phyloP scores from a whole-genome alignment of 2,888 invertebrate genomes.

The Adineta ricciae region DNA sequence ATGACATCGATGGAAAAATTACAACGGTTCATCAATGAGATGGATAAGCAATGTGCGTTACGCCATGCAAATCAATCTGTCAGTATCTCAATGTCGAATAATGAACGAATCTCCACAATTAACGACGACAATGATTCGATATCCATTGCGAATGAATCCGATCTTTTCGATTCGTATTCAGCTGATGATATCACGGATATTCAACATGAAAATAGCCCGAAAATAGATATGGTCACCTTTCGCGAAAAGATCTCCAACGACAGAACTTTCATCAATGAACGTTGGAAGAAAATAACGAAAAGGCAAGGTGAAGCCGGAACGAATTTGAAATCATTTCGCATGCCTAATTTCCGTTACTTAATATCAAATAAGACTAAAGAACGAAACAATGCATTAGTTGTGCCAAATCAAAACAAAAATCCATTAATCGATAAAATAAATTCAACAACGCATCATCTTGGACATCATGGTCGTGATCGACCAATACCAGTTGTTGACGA shows the following conservation, averaged over 20 bases:
- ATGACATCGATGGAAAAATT: slow-evolving; percentile 20
- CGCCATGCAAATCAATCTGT: neutral
- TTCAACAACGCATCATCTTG: neutral
- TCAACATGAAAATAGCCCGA: neutral
- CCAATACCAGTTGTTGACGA: neutral
- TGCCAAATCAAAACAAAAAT: neutral
- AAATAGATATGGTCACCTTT: neutral
- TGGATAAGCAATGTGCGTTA: slow-evolving; percentile 3
- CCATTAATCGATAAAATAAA: neutral
- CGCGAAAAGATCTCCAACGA: neutral
- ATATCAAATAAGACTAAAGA: neutral
- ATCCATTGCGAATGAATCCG: neutral
- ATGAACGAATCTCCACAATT: neutral
- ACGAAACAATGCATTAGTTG: neutral
- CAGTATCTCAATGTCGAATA: neutral
- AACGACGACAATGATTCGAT: neutral
- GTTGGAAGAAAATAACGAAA: neutral
- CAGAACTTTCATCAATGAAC: neutral
- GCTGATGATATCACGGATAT: slow-evolving; percentile 15
- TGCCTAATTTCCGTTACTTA: neutral
- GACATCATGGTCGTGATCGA: neutral
- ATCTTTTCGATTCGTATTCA: slow-evolving; percentile 7
- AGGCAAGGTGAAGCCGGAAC: neutral
- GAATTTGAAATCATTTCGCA: neutral
- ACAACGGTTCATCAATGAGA: neutral